Base-by-base conservation (phyloP, 2,888 invertebrate genomes). In the Rhingia campestris region DNA sequence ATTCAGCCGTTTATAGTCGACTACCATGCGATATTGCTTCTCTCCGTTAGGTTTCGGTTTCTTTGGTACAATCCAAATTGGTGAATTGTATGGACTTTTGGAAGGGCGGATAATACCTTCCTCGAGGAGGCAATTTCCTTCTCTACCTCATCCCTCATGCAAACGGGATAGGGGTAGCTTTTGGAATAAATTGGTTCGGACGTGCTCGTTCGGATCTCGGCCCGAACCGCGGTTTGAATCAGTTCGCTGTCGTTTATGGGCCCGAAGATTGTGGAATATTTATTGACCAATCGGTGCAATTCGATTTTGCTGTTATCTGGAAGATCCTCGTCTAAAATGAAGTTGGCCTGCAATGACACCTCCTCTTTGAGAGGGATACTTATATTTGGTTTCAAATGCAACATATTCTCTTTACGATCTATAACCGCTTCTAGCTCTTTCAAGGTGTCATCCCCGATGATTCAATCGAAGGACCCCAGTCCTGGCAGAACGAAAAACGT, bases 11-110 rank as follows among this genome's bases (percentile, higher is more conserved):
- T n/a, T n/a, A n/a, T n/a, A n/a, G n/a, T n/a, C n/a, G n/a, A n/a
- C n/a, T n/a, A n/a, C n/a, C n/a, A n/a, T n/a, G n/a, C n/a, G n/a
- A n/a, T n/a, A n/a, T n/a, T n/a, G n/a, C n/a, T n/a, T n/a, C n/a
- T n/a, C n/a, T n/a, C n/a, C n/a, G n/a, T n/a, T n/a, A n/a, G n/a
- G n/a, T n/a, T n/a, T n/a, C n/a, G n/a, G n/a, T n/a, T n/a, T n/a
- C n/a, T n/a, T n/a, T n/a, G n/a, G n/a, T n/a, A n/a, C n/a, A n/a
- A n/a, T n/a, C 10, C 43, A 43, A 43, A 43, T 9, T n/a, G 43
- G 43, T n/a, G 43, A 43, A 43, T 88, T 88, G 54, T 88, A 88
- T 0, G 87, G 86, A 39, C 87, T 88, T n/a, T n/a, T n/a, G n/a
- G n/a, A n/a, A n/a, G n/a, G n/a, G n/a, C n/a, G n/a, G n/a, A n/a